Percentiles rank a stretch among this genome's conserved stretches.
Evolutionary conservation across 1,140 invertebrate species (phyloP).

Genomic region (Leptopilina clavipes): DNA sequence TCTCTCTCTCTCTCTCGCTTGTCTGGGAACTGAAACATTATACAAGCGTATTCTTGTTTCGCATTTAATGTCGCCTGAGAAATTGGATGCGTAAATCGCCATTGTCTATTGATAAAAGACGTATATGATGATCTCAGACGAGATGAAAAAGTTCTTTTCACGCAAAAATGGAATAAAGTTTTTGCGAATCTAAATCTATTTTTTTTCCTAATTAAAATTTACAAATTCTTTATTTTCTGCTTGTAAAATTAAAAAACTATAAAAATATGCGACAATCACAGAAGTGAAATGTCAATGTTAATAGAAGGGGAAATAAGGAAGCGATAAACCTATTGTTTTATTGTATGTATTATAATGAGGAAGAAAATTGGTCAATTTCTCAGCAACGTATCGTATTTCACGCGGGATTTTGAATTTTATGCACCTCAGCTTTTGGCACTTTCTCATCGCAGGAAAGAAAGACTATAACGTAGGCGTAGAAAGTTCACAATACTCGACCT

Average conservation of each 20-base stretch:
- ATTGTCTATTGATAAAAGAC: neutral
- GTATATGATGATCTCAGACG: no score
- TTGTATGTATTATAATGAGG: slow-evolving; percentile 3
- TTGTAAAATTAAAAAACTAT: no score
- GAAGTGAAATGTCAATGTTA: slow-evolving; percentile 1
- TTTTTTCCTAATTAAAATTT: no score
- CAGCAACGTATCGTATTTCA: slow-evolving; percentile 21
- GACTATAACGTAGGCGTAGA: slow-evolving; percentile 33
- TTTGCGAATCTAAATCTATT: no score
- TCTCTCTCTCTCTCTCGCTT: neutral
- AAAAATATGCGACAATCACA: neutral
- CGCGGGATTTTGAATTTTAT: slow-evolving; percentile 18
- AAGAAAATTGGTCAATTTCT: neutral
- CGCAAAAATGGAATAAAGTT: no score
- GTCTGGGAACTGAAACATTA: slow-evolving; percentile 9
- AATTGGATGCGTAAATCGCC: neutral
- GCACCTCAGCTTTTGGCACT: slow-evolving; percentile 26
- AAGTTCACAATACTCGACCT: slow-evolving; percentile 20
- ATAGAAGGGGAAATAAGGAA: neutral
- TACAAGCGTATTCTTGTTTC: slow-evolving; percentile 22
- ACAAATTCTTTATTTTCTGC: no score
- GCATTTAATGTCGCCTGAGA: neutral
- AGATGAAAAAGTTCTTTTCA: no score
- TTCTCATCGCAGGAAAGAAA: slow-evolving; percentile 23
- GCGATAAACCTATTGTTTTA: slow-evolving; percentile 8